Evolutionary conservation across 2,113 vertebrate species (phyloP).

Genomic region (Callipepla squamata): DNA sequence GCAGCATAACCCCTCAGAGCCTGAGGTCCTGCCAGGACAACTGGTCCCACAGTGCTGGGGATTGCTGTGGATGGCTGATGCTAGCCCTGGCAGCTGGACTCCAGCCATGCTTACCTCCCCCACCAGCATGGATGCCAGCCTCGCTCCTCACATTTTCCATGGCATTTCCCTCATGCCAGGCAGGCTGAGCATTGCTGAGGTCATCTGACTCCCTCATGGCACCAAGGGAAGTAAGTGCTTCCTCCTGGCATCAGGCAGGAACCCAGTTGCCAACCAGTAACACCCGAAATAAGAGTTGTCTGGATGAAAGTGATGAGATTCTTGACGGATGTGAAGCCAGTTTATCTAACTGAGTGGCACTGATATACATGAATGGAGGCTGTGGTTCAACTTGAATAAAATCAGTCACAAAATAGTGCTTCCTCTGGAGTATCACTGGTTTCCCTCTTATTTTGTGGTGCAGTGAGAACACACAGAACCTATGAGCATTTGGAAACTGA

Average conservation of each 20-base stretch:
- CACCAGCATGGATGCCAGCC: accelerated
- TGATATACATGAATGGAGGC: neutral
- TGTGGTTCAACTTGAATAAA: accelerated
- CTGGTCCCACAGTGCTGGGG: accelerated
- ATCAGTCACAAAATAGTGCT: neutral
- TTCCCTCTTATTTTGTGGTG: neutral
- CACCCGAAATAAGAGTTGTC: accelerated
- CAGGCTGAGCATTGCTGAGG: neutral
- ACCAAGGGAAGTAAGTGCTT: neutral
- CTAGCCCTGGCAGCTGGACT: neutral
- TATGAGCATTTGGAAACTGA: neutral
- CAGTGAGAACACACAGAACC: neutral
- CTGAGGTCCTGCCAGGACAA: neutral
- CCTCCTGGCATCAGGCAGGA: neutral
- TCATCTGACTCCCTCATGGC: neutral
- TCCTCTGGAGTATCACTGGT: neutral
- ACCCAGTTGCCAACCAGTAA: neutral
- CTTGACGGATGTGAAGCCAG: accelerated
- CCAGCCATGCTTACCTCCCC: accelerated
- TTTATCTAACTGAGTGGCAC: neutral
- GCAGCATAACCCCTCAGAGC: constrained; percentile 36
- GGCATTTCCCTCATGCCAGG: accelerated
- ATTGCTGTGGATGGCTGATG: neutral
- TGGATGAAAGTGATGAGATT: accelerated
- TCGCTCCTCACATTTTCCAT: accelerated